phyloP scores from a whole-genome alignment of 2,113 vertebrate genomes.

The Plestiodon gilberti region DNA sequence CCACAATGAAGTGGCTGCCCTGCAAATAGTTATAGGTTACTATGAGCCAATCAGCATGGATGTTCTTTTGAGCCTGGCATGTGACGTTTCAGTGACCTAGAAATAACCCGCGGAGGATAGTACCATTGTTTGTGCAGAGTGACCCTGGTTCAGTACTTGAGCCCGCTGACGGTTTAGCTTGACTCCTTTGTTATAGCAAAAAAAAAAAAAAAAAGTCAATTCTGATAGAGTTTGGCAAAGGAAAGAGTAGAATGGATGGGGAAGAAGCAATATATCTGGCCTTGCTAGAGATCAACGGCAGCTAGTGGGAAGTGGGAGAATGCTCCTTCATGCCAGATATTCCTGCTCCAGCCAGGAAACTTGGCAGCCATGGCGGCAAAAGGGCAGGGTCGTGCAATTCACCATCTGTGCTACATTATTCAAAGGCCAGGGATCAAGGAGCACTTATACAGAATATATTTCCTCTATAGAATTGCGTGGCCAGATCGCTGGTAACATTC shows the following conservation, averaged over 20 bases:
- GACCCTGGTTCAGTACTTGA: background rate
- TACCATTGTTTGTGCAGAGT: background rate
- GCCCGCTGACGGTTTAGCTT: background rate
- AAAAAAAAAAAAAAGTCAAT: background rate
- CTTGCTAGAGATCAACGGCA: background rate
- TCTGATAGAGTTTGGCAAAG: background rate
- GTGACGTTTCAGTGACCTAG: background rate
- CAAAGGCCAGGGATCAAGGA: conserved; percentile 25
- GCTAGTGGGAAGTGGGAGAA: conserved; percentile 8
- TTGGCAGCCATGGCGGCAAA: conserved; percentile 32
- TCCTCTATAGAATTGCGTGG: background rate
- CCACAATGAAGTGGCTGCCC: background rate
- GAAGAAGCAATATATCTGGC: background rate
- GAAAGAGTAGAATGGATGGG: background rate
- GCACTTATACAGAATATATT: conserved; percentile 19
- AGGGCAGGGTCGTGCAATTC: conserved; percentile 28
- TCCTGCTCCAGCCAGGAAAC: conserved; percentile 35
- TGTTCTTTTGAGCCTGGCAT: background rate
- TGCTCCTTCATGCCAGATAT: conserved; percentile 23
- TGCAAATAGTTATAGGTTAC: background rate
- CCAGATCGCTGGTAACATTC: background rate
- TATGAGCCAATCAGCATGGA: background rate
- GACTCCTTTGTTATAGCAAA: background rate
- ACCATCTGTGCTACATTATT: conserved; percentile 52
- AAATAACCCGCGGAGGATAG: background rate